Percentiles rank a stretch among this genome's conserved stretches.
These are phyloP conservation scores for Melanotaenia duboulayi DNA, from an alignment of 2,113 vertebrate species.

Conservation along the genomic window DNA sequence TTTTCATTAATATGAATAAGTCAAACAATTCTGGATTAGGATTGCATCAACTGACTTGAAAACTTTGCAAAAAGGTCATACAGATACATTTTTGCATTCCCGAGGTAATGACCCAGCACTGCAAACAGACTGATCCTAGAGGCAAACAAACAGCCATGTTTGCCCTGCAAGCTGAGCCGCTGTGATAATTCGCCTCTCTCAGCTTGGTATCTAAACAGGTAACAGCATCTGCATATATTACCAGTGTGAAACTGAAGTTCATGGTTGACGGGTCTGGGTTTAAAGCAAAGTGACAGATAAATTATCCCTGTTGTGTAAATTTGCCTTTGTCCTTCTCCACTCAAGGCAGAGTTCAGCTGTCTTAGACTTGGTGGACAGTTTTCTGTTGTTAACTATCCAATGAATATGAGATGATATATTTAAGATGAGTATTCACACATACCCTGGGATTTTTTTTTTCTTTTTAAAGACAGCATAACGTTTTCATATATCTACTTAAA, in stretches of 20 bases:
- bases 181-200: constrained; percentile 58
- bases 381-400: too few relatives aligned
- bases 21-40: constrained; percentile 9
- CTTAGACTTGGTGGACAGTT: background rate
- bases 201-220: constrained; percentile 54
- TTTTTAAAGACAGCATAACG: too few relatives aligned
- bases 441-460: too few relatives aligned
- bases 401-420: too few relatives aligned
- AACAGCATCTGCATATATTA: constrained; percentile 43
- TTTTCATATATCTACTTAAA: too few relatives aligned
- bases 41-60: background rate
- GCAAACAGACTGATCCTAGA: constrained; percentile 61
- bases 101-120: constrained; percentile 49
- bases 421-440: too few relatives aligned
- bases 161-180: constrained; percentile 64
- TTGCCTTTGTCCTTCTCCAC: constrained; percentile 4
- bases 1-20: constrained; percentile 18
- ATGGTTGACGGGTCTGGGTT: constrained; percentile 17
- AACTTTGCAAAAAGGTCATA: constrained; percentile 57
- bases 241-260: constrained; percentile 4
- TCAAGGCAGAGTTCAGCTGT: constrained; percentile 13
- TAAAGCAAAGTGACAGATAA: constrained; percentile 5
- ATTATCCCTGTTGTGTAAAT: constrained; percentile 3
- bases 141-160: constrained; percentile 71
- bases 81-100: constrained; percentile 35